Conservation (phyloP, 2,888 invertebrate species). For the Diplazon laetatorius region DNA sequence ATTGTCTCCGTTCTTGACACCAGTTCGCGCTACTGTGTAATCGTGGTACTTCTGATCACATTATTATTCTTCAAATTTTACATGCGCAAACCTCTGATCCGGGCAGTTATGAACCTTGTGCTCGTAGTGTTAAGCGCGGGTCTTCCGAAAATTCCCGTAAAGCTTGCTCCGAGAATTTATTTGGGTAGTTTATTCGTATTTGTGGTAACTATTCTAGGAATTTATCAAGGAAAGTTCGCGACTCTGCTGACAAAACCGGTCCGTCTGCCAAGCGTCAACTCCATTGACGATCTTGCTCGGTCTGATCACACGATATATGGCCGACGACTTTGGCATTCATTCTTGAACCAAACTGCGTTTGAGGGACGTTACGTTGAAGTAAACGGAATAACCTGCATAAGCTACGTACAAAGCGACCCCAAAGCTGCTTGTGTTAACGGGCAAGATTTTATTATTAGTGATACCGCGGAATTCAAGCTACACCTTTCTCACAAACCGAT, state of each 20-base stretch:
- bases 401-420: too few relatives aligned
- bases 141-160: neutral
- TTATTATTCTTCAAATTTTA: neutral
- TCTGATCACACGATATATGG: neutral
- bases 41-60: neutral
- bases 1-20: neutral
- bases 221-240: neutral
- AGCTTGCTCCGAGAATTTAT: neutral
- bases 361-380: neutral
- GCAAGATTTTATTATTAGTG: too few relatives aligned
- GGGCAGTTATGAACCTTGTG: neutral
- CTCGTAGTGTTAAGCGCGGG: neutral
- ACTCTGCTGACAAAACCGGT: neutral
- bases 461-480: neutral
- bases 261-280: neutral
- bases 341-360: neutral
- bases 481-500: neutral
- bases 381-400: neutral
- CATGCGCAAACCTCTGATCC: neutral
- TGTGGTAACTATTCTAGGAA: neutral
- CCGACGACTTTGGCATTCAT: too few relatives aligned
- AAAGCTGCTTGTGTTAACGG: too few relatives aligned
- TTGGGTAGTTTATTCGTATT: neutral
- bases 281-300: neutral
- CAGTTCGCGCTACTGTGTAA: neutral